These are phyloP conservation scores for Acanthosepion esculentum DNA, from an alignment of 2,888 invertebrate species.

Conservation along the genomic window DNA sequence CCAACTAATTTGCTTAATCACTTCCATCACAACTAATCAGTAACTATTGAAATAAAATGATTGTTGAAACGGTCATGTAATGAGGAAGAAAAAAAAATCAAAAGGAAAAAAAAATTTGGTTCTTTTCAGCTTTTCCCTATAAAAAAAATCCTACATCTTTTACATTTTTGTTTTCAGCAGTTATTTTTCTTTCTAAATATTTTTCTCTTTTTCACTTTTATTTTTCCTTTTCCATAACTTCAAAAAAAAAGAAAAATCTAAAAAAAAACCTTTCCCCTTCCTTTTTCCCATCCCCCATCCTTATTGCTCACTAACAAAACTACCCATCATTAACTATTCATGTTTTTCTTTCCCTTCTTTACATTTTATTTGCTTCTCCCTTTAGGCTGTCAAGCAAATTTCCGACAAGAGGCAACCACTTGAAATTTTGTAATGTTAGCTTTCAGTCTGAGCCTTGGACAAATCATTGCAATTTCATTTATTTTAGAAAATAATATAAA, in stretches of 20 bases:
- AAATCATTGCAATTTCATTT: slow-evolving; percentile 8
- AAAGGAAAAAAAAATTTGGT: too few species aligned
- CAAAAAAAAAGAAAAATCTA: too few species aligned
- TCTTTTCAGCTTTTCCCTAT: too few species aligned
- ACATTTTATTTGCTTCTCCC: not conserved
- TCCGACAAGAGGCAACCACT: not conserved
- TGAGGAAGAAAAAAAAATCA: not conserved
- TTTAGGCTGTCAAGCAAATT: not conserved
- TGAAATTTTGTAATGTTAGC: slow-evolving; percentile 25
- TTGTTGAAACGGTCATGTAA: not conserved
- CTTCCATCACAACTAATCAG: slow-evolving; percentile 18
- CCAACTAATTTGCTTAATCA: slow-evolving; percentile 8
- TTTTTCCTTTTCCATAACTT: too few species aligned
- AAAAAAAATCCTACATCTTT: too few species aligned
- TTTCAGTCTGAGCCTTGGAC: not conserved
- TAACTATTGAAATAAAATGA: slow-evolving; percentile 8
- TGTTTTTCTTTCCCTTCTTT: not conserved
- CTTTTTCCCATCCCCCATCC: too few species aligned
- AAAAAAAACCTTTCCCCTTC: too few species aligned
- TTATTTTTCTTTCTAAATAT: too few species aligned
- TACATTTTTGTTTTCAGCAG: too few species aligned
- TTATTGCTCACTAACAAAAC: not conserved
- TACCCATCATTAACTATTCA: not conserved
- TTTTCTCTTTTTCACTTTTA: too few species aligned
- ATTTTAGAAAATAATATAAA: not conserved